Percentiles rank a stretch among this genome's conserved stretches.
Evolutionary conservation across 2,113 vertebrate species (phyloP).

Genomic region (Callocephalon fimbriatum): DNA sequence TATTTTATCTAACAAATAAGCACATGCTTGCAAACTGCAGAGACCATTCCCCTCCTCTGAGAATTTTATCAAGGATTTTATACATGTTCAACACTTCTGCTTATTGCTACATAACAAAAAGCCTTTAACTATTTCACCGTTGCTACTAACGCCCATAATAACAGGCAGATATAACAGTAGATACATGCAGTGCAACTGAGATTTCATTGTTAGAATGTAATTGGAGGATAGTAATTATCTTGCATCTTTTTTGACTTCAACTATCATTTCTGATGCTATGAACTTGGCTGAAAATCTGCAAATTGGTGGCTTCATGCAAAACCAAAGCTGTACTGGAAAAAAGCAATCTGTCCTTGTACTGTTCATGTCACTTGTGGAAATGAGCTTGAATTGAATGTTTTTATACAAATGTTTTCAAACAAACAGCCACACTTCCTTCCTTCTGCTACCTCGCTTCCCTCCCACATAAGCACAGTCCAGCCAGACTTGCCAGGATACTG

Average conservation of each 20-base stretch:
- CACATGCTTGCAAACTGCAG: background rate
- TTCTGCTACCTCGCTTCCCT: background rate
- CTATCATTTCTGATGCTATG: background rate
- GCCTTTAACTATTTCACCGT: background rate
- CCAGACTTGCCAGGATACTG: conserved; percentile 1
- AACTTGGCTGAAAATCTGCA: background rate
- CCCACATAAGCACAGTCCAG: background rate
- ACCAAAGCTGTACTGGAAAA: background rate
- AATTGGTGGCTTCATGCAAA: background rate
- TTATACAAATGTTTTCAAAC: background rate
- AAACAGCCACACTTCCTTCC: background rate
- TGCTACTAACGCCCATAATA: background rate
- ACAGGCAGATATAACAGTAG: background rate
- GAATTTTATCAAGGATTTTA: conserved; percentile 12
- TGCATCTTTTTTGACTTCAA: background rate
- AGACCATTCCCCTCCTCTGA: background rate
- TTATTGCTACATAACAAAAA: background rate
- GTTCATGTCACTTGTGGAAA: background rate
- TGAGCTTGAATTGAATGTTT: background rate
- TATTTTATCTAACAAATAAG: conserved; percentile 11
- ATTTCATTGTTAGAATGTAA: background rate
- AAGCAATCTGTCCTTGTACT: background rate
- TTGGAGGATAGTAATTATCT: background rate
- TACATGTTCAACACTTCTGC: background rate
- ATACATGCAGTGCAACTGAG: background rate